Base-by-base conservation (phyloP, 2,113 vertebrate genomes). In the Collichthys lucidus region DNA sequence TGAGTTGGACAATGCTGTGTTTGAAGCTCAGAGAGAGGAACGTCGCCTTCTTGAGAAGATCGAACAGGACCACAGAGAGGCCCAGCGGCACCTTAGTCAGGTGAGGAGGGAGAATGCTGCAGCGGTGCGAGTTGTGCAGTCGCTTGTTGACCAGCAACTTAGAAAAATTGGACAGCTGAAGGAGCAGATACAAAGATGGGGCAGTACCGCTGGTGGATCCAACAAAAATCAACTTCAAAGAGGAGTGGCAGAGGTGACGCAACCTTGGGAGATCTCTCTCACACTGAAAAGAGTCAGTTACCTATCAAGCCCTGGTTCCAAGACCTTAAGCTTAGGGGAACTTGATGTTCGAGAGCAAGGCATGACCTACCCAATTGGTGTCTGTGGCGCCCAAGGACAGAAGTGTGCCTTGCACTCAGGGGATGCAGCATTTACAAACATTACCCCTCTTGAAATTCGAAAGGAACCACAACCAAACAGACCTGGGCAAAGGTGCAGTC, bases 91-190 rank as follows among this genome's bases (percentile, higher is more conserved):
- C 20, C 87, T 96, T 1, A 92, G 92, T 61, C 92, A 94, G 73
- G 79, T 96, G 17, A 95, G 95, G 67, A 86, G 90, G 31, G 94
- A 94, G 73, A 96, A 96, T 20, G 82, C 93, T 17, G 88, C 89
- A 1, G 92, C 92, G 0, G 89, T 91, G n/a, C 82, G 93, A 26
- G 94, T 93, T 2, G 91, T 94, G 0, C 92, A 93, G 55, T 91
- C 93, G 29, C 89, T 93, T 63, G 85, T 95, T 63, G 94, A 95
- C 60, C 91, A 89, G 68, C 92, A 94, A 52, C 82, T 95, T 40
- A 61, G 90, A 46, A 93, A 92, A 82, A 91, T 95, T 67, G 57
- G 75, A 19, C 92, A 88, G 31, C 75, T 96, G 9, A 94, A 89
- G 22, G 92, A 94, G n/a, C 92, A 94, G 62, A 91, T 96, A 14